These are phyloP conservation scores for Bolborhynchus lineola DNA, from an alignment of 2,113 vertebrate species.

Conservation along the genomic window DNA sequence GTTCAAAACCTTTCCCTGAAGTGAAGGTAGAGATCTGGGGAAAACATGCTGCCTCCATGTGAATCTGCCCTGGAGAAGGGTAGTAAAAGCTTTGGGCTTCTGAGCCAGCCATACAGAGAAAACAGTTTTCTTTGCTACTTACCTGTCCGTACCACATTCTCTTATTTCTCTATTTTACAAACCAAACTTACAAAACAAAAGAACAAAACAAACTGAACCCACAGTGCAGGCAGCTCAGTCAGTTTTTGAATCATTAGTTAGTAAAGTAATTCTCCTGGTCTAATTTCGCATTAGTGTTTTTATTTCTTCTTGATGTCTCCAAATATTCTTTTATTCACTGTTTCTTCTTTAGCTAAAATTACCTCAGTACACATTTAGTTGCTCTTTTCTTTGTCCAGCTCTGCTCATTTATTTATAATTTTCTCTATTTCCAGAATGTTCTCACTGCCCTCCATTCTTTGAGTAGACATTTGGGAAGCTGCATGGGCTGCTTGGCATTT, in stretches of 20 bases:
- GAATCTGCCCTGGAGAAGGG: not conserved
- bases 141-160: not conserved
- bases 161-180: not conserved
- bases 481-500: not conserved
- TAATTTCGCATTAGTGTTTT: not conserved
- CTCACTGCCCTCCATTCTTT: not conserved
- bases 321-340: not conserved
- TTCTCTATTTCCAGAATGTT: not conserved
- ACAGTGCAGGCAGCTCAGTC: not conserved
- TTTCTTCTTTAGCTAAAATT: not conserved
- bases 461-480: not conserved
- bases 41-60: not conserved
- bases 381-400: not conserved
- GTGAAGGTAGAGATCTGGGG: not conserved
- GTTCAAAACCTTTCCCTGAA: not conserved
- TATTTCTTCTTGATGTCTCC: not conserved
- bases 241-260: not conserved
- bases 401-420: not conserved
- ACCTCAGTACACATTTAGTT: not conserved
- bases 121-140: not conserved
- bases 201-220: not conserved
- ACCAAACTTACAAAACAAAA: not conserved
- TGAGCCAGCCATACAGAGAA: not conserved
- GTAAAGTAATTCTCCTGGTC: not conserved
- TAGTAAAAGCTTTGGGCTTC: not conserved